A percentile compares a stretch with the other conserved stretches of the same genome.
phyloP scores from a whole-genome alignment of 2,113 vertebrate genomes.

The Cheirogaleus medius region DNA sequence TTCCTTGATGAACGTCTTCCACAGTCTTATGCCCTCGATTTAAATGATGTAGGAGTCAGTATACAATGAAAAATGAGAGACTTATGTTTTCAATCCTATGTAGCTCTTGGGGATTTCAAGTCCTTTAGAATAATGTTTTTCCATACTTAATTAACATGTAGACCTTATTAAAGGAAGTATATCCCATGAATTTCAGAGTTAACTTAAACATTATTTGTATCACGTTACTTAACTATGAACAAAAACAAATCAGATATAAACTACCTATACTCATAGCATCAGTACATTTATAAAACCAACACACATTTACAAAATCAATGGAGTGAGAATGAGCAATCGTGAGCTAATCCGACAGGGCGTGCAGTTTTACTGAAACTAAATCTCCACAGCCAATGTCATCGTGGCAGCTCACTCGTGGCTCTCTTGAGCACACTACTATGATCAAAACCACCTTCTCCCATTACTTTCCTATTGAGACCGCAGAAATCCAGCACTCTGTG shows the following conservation, averaged over 20 bases:
- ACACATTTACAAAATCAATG: not conserved
- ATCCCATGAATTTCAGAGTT: not conserved
- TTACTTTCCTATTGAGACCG: not conserved
- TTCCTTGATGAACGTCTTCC: not conserved
- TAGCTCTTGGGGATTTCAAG: not conserved
- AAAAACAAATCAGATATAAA: not conserved
- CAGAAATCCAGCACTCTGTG: not conserved
- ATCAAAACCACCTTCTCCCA: not conserved
- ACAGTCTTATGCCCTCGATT: not conserved
- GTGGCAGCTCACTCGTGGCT: fast-evolving
- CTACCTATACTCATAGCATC: not conserved
- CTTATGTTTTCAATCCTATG: not conserved
- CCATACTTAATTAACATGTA: not conserved
- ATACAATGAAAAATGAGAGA: not conserved
- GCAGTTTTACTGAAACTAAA: not conserved
- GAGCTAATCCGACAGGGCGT: not conserved
- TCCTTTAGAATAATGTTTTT: not conserved
- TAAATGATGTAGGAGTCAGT: not conserved
- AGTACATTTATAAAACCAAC: not conserved
- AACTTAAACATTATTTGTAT: not conserved
- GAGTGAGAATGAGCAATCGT: not conserved
- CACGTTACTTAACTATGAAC: not conserved
- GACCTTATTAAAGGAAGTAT: not conserved
- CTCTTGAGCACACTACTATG: not conserved
- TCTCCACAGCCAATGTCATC: not conserved